Base-by-base conservation (phyloP, 2,113 vertebrate species). In the Coptodon rendalli region DNA sequence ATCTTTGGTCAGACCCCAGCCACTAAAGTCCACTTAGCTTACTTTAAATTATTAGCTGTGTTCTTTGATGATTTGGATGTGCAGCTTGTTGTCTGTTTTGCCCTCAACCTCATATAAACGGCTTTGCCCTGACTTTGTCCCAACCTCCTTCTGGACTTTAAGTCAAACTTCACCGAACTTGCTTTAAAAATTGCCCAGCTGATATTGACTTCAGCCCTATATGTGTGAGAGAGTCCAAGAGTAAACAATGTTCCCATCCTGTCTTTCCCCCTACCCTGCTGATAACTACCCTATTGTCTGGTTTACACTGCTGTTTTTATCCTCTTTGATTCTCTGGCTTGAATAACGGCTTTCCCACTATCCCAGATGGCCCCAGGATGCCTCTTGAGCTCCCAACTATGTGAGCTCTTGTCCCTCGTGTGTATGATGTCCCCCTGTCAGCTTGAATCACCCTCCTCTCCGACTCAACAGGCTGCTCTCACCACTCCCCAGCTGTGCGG, bases 261-360 rank as follows among this genome's bases (percentile, higher is more conserved):
- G 50, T 82, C 84, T 68, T 59, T 31, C 61, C 59, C 24, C 63
- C 57, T 10, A 10, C n/a, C 24, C 89, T 2, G 38, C 81, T 87
- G 86, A 92, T 82, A 89, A 86, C 89, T 63, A 87, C 66, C 87
- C 78, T 83, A 52, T 34, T 40, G 88, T 87, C 85, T 80, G n/a
- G 68, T 90, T 92, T 87, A 84, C 54, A 19, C 89, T 78, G 54
- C 89, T 82, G 66, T 83, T 61, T 66, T 90, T 63, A 83, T 91
- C 92, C 78, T 31, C 87, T 91, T 89, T 91, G 90, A 93, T 90
- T 91, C 89, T 80, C 24, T 29, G 82, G 81, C 90, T 95, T 89
- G 85, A 86, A 94, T 90, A 81, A 85, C 89, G 92, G 90, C 92
- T 90, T 95, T 76, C 90, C 92, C 90, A 79, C 83, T 71, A 19